Evolutionary conservation across 2,797 vertebrate species (phyloP).

Genomic region (Pagetopsis macropterus): DNA sequence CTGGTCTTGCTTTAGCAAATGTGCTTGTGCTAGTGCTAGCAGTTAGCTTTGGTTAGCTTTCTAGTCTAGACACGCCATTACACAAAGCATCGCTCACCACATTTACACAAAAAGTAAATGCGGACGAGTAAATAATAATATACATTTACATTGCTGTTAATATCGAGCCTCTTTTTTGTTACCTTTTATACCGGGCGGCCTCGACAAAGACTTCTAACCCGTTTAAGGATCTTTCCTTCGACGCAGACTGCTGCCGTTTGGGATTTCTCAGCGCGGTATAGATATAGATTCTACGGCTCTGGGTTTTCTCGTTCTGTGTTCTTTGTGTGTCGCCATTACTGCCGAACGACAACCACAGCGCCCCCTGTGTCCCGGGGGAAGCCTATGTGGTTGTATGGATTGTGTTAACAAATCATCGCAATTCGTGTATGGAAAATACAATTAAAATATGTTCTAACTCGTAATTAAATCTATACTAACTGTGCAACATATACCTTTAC

Average conservation of each 20-base stretch:
- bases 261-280: not conserved
- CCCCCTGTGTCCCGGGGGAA: not conserved
- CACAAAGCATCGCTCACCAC: constrained; percentile 20
- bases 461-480: too few species aligned
- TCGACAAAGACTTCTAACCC: not conserved
- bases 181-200: constrained; percentile 20
- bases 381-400: accelerated
- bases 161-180: not conserved
- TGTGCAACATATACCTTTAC: too few species aligned
- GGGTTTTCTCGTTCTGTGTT: not conserved
- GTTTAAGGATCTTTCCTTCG: constrained; percentile 8
- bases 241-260: constrained; percentile 26
- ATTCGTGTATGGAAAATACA: too few species aligned
- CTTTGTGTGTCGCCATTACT: not conserved
- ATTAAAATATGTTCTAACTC: too few species aligned
- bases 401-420: too few species aligned
- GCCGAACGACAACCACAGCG: not conserved
- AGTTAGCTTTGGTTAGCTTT: constrained; percentile 18
- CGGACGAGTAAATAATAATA: too few species aligned
- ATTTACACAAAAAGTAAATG: too few species aligned
- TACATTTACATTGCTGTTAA: not conserved
- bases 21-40: not conserved
- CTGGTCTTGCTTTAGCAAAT: not conserved
- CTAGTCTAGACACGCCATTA: not conserved
- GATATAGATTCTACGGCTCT: too few species aligned